Evolutionary conservation across 2,888 invertebrate species (phyloP).

Genomic region (Thymelicus sylvestris): DNA sequence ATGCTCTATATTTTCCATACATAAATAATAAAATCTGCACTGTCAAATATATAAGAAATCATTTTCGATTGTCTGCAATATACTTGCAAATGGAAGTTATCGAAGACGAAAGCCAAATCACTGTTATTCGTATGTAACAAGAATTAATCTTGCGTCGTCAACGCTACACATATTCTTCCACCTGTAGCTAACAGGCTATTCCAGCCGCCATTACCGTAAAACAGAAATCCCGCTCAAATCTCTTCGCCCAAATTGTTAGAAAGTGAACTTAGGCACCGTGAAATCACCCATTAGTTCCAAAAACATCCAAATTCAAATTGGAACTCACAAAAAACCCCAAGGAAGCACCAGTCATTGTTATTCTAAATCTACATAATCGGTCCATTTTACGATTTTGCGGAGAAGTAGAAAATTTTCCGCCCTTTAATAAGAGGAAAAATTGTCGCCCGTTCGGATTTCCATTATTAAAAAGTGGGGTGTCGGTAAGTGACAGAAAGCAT

Average conservation of each 20-base stretch:
- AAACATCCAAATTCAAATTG: constrained; percentile 36
- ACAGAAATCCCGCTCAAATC: constrained; percentile 4
- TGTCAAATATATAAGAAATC: too few species aligned
- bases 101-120: neutral
- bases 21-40: too few species aligned
- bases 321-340: constrained; percentile 23
- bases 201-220: constrained; percentile 1
- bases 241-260: constrained; percentile 21
- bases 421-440: constrained; percentile 68
- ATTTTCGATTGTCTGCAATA: too few species aligned
- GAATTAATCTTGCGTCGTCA: constrained; percentile 1
- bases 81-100: neutral
- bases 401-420: constrained; percentile 51
- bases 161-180: constrained; percentile 3
- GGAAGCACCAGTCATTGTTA: constrained; percentile 47
- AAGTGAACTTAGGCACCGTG: constrained; percentile 31
- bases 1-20: too few species aligned
- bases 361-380: constrained; percentile 68
- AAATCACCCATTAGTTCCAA: constrained; percentile 32
- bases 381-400: constrained; percentile 46
- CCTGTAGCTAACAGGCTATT: constrained; percentile 7
- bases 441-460: constrained; percentile 52
- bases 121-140: neutral
- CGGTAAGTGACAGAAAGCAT: constrained; percentile 36
- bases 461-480: constrained; percentile 44